A percentile compares a stretch with the other conserved stretches of the same genome.
Conservation (phyloP, 2,797 vertebrate genomes). For the Eulemur albifrons region DNA sequence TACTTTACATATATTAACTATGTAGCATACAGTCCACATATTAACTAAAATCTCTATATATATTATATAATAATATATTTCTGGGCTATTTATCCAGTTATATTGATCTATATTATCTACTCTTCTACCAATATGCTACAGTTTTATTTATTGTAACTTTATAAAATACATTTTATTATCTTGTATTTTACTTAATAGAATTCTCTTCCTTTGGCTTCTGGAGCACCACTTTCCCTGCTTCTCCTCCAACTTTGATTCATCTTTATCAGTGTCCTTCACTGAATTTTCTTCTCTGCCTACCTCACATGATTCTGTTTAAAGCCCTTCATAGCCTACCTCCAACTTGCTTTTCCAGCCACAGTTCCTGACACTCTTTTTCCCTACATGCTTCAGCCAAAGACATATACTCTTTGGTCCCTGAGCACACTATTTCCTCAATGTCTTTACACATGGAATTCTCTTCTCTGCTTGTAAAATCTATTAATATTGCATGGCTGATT, state of each 20-base stretch:
- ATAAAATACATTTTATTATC: slow-evolving; percentile 5
- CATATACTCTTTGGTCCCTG: neutral
- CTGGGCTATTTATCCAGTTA: neutral
- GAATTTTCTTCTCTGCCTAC: neutral
- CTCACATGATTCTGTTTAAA: neutral
- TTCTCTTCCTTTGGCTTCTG: neutral
- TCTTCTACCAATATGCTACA: neutral
- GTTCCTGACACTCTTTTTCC: neutral
- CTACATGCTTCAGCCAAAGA: neutral
- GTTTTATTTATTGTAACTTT: neutral
- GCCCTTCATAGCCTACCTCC: neutral
- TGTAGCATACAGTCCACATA: neutral
- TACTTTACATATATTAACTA: neutral
- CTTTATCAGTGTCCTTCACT: neutral
- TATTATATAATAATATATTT: neutral
- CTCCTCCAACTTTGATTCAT: neutral
- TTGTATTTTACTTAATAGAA: neutral
- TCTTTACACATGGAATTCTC: neutral
- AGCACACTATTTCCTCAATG: neutral
- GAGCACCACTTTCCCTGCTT: neutral
- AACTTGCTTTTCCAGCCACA: neutral
- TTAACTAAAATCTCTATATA: neutral
- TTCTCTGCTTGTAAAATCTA: neutral
- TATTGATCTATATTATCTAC: neutral
- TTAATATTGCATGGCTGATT: neutral